Conservation (phyloP, 2,113 vertebrate genomes). For the Erinaceus europaeus region DNA sequence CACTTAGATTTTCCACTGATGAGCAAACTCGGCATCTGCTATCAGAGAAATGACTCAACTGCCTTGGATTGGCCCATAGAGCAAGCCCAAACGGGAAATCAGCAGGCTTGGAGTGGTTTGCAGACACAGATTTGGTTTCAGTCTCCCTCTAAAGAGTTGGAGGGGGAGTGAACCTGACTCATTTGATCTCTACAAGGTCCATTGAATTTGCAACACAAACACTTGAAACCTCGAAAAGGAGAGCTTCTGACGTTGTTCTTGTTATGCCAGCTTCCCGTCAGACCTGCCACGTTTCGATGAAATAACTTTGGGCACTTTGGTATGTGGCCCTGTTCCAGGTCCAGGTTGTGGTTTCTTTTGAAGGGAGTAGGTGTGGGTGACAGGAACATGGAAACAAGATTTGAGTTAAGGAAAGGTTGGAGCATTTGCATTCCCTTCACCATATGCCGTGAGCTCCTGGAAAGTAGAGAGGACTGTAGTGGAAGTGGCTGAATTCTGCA, state of each 20-base stretch:
- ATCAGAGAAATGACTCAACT: constrained; percentile 48
- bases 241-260: constrained; percentile 38
- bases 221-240: not conserved
- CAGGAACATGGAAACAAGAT: not conserved
- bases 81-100: constrained; percentile 1
- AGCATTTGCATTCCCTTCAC: not conserved
- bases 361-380: constrained; percentile 50
- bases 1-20: constrained; percentile 61
- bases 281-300: not conserved
- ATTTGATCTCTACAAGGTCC: constrained; percentile 20
- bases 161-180: constrained; percentile 41
- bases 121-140: constrained; percentile 56
- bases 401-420: not conserved
- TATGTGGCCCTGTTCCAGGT: not conserved
- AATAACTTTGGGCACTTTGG: constrained; percentile 22
- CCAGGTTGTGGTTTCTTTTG: constrained; percentile 57
- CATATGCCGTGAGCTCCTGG: not conserved
- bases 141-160: constrained; percentile 35
- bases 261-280: constrained; percentile 44
- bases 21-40: constrained; percentile 37
- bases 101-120: constrained; percentile 34
- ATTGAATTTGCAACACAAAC: constrained; percentile 24
- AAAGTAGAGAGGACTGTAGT: not conserved
- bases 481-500: not conserved
- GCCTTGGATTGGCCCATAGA: not conserved